A percentile compares a stretch with the other conserved stretches of the same genome.
Evolutionary conservation across 2,888 invertebrate species (phyloP).

Genomic region (Yponomeuta cagnagella): DNA sequence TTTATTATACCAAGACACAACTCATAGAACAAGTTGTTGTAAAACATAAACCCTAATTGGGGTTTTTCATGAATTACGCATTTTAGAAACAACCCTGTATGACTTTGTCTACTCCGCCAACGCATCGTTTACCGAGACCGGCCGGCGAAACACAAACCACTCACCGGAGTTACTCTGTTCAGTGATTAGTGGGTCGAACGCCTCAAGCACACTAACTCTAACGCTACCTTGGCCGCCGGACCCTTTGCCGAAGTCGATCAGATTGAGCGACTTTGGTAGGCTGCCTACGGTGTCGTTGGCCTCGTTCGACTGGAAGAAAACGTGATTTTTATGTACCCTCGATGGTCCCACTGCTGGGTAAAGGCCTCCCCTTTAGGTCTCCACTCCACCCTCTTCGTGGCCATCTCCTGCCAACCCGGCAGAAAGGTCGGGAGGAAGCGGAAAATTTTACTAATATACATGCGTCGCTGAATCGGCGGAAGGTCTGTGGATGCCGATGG

Average conservation of each 20-base stretch:
- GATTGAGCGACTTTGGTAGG: constrained; percentile 56
- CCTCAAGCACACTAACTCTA: constrained; percentile 85
- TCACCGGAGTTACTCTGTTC: constrained; percentile 76
- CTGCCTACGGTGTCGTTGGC: constrained; percentile 54
- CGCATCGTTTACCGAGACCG: not conserved
- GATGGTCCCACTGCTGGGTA: not conserved
- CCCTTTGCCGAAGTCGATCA: constrained; percentile 60
- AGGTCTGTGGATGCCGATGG: too few species aligned
- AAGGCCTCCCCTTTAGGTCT: not conserved
- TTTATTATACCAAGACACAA: too few species aligned
- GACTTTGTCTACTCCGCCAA: too few species aligned
- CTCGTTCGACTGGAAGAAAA: constrained; percentile 52
- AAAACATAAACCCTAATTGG: too few species aligned
- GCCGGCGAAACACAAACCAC: constrained; percentile 50
- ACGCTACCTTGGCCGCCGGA: constrained; percentile 59
- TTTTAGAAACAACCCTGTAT: too few species aligned
- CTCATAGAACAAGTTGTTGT: too few species aligned
- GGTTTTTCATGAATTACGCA: too few species aligned
- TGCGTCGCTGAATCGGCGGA: too few species aligned
- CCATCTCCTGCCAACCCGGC: too few species aligned
- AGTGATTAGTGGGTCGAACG: constrained; percentile 89
- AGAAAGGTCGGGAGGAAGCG: too few species aligned
- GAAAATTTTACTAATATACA: too few species aligned
- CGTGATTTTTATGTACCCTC: not conserved
- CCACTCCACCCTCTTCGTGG: too few species aligned